Evolutionary conservation across 2,888 invertebrate genomes (phyloP).

Genomic region (Syrphus vitripennis): DNA sequence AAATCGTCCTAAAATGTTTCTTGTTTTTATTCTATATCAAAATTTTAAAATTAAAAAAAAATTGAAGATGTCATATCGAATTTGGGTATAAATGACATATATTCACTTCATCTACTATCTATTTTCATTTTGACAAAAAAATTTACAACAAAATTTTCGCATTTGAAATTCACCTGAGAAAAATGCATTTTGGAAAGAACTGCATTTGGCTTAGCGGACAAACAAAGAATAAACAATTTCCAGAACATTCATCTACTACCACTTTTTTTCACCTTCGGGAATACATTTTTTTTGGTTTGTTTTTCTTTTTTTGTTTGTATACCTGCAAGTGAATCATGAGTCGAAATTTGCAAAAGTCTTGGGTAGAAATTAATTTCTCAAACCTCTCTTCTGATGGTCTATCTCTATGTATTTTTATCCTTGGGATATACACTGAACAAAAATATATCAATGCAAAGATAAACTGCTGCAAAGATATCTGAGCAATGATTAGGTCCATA

Average conservation of each 20-base stretch:
- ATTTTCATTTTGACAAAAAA: neutral
- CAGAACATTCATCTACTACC: conserved; percentile 30
- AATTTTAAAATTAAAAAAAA: too few species aligned
- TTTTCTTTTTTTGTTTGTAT: neutral
- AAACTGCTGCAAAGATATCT: too few species aligned
- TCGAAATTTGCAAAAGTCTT: conserved; percentile 2
- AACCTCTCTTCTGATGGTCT: neutral
- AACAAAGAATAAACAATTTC: conserved; percentile 6
- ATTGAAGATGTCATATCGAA: too few species aligned
- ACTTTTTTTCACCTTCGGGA: neutral
- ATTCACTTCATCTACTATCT: neutral
- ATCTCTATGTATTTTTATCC: neutral
- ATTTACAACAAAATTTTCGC: neutral
- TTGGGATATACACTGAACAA: neutral
- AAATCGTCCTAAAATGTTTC: too few species aligned
- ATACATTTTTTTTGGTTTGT: neutral
- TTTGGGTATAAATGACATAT: too few species aligned
- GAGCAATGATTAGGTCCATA: too few species aligned
- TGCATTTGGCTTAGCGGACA: conserved; percentile 24
- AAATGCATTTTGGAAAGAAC: neutral
- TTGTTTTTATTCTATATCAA: too few species aligned
- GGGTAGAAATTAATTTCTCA: neutral
- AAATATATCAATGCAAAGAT: neutral
- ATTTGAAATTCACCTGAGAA: neutral
- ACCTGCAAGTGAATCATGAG: conserved; percentile 40